Percentiles rank a stretch among this genome's conserved stretches.
Evolutionary conservation across 2,113 vertebrate genomes (phyloP).

Genomic region (Tragelaphus strepsiceros): DNA sequence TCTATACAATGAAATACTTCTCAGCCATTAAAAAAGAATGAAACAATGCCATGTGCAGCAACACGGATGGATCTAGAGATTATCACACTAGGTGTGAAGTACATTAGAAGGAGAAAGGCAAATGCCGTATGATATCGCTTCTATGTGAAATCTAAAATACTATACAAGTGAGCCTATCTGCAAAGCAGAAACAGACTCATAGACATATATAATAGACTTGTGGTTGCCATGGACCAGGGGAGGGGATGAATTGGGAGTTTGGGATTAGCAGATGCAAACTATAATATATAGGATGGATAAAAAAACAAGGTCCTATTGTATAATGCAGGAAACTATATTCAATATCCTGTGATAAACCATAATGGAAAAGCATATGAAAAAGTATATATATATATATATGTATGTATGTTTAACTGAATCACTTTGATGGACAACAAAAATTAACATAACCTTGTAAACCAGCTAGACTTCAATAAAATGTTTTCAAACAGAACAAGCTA

Average conservation of each 20-base stretch:
- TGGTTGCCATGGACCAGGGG: not conserved
- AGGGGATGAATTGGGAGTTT: not conserved
- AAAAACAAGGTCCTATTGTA: not conserved
- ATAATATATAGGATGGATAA: not conserved
- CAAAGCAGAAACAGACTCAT: not conserved
- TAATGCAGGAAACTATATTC: not conserved
- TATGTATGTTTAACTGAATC: not conserved
- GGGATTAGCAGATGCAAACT: not conserved
- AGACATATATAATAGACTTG: not conserved
- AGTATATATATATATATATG: not conserved
- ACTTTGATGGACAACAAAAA: not conserved
- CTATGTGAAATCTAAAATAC: not conserved
- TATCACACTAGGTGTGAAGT: not conserved
- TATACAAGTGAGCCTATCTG: not conserved
- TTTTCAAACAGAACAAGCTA: not conserved
- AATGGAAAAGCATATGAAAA: not conserved
- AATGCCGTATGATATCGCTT: not conserved
- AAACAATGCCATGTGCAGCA: not conserved
- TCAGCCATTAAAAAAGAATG: not conserved
- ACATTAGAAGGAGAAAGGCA: not conserved
- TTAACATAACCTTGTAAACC: not conserved
- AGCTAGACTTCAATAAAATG: not conserved
- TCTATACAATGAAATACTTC: not conserved
- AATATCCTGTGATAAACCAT: not conserved
- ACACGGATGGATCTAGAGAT: not conserved